Conservation (phyloP, 2,797 vertebrate genomes). For the Falco peregrinus region DNA sequence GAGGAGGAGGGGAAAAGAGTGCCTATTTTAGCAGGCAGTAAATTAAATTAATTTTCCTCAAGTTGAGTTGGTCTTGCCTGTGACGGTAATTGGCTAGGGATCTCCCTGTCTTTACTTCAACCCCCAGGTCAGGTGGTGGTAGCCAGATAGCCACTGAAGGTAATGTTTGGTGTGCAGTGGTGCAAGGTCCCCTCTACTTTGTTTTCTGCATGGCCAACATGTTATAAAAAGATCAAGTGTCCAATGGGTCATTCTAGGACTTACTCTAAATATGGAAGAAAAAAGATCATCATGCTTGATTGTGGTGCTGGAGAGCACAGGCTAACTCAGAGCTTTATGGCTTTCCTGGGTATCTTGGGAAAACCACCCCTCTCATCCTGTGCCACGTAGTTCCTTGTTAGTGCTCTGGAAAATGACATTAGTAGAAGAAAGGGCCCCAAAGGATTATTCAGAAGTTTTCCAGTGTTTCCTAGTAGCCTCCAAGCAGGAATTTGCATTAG, state of each 20-base stretch:
- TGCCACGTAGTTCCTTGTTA: not conserved
- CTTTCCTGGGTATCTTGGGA: not conserved
- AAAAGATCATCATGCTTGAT: not conserved
- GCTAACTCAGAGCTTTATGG: not conserved
- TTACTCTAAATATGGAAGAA: not conserved
- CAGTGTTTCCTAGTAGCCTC: constrained; percentile 18
- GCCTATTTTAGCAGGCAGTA: not conserved
- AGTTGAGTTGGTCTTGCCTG: rapidly evolving
- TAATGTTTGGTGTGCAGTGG: not conserved
- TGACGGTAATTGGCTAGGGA: not conserved
- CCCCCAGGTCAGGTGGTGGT: not conserved
- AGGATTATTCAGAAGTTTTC: constrained; percentile 51
- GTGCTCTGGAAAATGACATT: not conserved
- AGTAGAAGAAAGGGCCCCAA: not conserved
- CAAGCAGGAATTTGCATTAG: not conserved
- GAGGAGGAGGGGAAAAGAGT: not conserved
- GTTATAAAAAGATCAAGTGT: not conserved
- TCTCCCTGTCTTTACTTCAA: not conserved
- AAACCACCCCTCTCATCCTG: constrained; percentile 27
- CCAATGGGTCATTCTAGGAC: not conserved
- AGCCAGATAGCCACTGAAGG: not conserved
- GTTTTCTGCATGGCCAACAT: not conserved
- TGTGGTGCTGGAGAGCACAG: not conserved
- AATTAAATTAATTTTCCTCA: not conserved
- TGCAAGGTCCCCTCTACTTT: not conserved